A percentile compares a stretch with the other conserved stretches of the same genome.
Conservation (phyloP, 2,888 invertebrate species). For the Plutella xylostella region DNA sequence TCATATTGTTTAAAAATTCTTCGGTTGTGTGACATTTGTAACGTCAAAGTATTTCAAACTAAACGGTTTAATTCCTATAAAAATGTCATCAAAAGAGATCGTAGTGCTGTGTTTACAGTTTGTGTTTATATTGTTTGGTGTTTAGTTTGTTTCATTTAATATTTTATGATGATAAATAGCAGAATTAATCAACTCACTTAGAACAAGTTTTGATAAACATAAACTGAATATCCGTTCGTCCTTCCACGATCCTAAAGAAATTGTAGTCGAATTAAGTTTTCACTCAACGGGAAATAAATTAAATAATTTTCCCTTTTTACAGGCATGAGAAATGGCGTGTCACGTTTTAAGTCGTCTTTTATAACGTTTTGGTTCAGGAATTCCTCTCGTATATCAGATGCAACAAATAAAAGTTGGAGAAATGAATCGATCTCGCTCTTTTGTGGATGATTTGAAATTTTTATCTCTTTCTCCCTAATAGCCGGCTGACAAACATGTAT, state of each 20-base stretch:
- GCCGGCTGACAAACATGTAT: conserved; percentile 71
- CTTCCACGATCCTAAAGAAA: too few species aligned
- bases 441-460: conserved; percentile 52
- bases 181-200: too few species aligned
- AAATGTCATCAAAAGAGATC: background rate
- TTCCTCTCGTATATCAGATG: too few species aligned
- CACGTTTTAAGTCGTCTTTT: conserved; percentile 49
- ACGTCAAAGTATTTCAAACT: background rate
- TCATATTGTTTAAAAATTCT: conserved; percentile 5
- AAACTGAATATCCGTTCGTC: too few species aligned
- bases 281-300: too few species aligned
- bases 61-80: conserved; percentile 1
- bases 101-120: background rate
- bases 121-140: too few species aligned
- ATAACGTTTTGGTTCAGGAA: conserved; percentile 55
- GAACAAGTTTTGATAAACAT: too few species aligned
- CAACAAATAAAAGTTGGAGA: conserved; percentile 53
- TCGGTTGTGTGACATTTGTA: conserved; percentile 1
- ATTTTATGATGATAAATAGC: too few species aligned
- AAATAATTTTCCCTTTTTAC: conserved; percentile 54
- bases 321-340: conserved; percentile 50
- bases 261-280: too few species aligned
- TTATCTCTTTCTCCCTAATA: conserved; percentile 67
- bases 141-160: too few species aligned
- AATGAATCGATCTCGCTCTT: conserved; percentile 63